phyloP scores from a whole-genome alignment of 2,797 vertebrate genomes.

The Selene dorsalis region DNA sequence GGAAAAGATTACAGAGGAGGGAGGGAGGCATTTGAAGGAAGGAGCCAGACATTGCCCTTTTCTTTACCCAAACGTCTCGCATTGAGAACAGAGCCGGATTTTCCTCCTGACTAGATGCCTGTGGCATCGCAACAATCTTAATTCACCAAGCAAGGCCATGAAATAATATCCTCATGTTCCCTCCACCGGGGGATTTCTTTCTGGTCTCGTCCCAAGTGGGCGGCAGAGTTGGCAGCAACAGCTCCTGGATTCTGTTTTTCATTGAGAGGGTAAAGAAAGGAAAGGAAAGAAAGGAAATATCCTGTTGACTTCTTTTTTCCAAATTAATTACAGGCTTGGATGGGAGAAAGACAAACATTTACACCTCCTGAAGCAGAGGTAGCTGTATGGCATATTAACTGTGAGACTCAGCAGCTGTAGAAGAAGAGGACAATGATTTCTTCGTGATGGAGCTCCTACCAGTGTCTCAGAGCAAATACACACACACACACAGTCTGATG shows the following conservation, averaged over 20 bases:
- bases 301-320: constrained; percentile 50
- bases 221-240: constrained; percentile 55
- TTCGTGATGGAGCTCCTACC: constrained; percentile 15
- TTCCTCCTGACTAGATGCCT: constrained; percentile 43
- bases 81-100: constrained; percentile 43
- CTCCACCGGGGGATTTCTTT: constrained; percentile 51
- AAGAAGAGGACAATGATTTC: constrained; percentile 31
- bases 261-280: constrained; percentile 45
- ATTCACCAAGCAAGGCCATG: constrained; percentile 47
- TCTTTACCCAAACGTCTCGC: constrained; percentile 49
- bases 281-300: constrained; percentile 28
- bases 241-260: constrained; percentile 40
- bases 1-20: constrained; percentile 33
- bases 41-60: constrained; percentile 53
- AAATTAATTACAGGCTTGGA: constrained; percentile 66
- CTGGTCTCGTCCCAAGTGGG: constrained; percentile 49
- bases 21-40: constrained; percentile 15
- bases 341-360: constrained; percentile 46
- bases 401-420: constrained; percentile 26
- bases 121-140: constrained; percentile 57
- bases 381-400: constrained; percentile 14
- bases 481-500: constrained; percentile 22
- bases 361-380: constrained; percentile 38
- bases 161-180: constrained; percentile 56
- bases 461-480: not conserved